These are phyloP conservation scores for Euproctis similis DNA, from an alignment of 2,888 invertebrate genomes.

Conservation along the genomic window DNA sequence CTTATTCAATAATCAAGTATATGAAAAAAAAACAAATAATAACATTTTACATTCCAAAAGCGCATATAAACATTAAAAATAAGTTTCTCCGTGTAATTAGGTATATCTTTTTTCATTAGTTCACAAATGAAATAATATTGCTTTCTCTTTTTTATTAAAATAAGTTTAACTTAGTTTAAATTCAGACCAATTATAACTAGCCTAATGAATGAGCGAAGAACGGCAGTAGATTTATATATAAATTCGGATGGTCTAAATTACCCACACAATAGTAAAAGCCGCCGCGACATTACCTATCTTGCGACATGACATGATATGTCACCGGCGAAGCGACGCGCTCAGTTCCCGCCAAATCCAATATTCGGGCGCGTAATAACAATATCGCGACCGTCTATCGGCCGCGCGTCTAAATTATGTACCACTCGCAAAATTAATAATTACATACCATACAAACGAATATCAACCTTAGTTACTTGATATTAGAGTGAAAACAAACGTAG, in stretches of 20 bases:
- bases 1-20: too few species aligned
- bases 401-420: constrained; percentile 74
- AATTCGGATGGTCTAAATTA: constrained; percentile 21
- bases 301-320: constrained; percentile 48
- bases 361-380: constrained; percentile 72
- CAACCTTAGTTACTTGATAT: constrained; percentile 19
- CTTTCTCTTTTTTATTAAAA: too few species aligned
- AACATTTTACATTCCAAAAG: too few species aligned
- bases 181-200: too few species aligned
- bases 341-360: constrained; percentile 66
- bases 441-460: constrained; percentile 14
- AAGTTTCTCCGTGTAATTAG: too few species aligned
- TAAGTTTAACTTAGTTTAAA: too few species aligned
- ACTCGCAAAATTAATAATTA: constrained; percentile 24
- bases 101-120: too few species aligned
- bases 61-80: too few species aligned
- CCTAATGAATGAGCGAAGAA: too few species aligned
- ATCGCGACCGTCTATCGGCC: constrained; percentile 71
- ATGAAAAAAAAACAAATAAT: too few species aligned
- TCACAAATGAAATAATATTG: too few species aligned
- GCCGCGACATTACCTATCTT: constrained; percentile 44
- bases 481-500: constrained; percentile 19
- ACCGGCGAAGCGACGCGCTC: constrained; percentile 33
- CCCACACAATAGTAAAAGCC: constrained; percentile 15
- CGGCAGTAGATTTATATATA: too few species aligned